Percentiles rank a stretch among this genome's conserved stretches.
Conservation (phyloP, 1,140 invertebrate genomes). For the Dufourea novaeangliae region DNA sequence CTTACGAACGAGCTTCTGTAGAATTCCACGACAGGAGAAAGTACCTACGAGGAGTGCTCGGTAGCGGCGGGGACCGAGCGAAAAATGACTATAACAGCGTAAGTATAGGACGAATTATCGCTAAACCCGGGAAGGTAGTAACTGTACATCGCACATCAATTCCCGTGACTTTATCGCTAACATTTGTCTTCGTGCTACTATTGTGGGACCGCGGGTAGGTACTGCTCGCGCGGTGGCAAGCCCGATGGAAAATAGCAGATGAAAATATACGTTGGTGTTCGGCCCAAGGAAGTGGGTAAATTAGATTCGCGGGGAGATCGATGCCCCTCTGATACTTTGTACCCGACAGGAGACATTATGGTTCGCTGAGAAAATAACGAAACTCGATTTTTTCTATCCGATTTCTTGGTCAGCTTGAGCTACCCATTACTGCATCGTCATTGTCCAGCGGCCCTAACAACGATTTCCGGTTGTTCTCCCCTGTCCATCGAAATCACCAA, state of each 20-base stretch:
- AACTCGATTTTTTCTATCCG: neutral
- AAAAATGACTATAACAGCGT: conserved; percentile 18
- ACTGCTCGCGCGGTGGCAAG: conserved; percentile 8
- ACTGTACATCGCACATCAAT: conserved; percentile 63
- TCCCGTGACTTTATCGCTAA: conserved; percentile 64
- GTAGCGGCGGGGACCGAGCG: neutral
- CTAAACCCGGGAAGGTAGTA: conserved; percentile 54
- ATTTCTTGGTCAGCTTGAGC: no score
- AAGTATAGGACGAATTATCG: conserved; percentile 44
- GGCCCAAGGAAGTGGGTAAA: conserved; percentile 55
- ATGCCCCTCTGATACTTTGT: conserved; percentile 40
- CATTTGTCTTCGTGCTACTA: conserved; percentile 67
- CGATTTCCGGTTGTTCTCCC: no score
- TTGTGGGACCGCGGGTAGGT: conserved; percentile 58
- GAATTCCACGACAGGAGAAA: neutral
- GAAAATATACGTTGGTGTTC: conserved; percentile 38
- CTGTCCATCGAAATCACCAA: conserved; percentile 15
- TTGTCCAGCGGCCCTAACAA: no score
- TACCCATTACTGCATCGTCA: neutral
- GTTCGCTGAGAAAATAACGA: conserved; percentile 10
- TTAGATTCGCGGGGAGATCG: conserved; percentile 35
- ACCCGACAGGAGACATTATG: conserved; percentile 1
- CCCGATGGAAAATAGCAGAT: conserved; percentile 23
- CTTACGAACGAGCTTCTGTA: neutral
- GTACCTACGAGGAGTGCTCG: neutral